Evolutionary conservation across 2,888 invertebrate species (phyloP).

Genomic region (Ophonus ardosiacus): DNA sequence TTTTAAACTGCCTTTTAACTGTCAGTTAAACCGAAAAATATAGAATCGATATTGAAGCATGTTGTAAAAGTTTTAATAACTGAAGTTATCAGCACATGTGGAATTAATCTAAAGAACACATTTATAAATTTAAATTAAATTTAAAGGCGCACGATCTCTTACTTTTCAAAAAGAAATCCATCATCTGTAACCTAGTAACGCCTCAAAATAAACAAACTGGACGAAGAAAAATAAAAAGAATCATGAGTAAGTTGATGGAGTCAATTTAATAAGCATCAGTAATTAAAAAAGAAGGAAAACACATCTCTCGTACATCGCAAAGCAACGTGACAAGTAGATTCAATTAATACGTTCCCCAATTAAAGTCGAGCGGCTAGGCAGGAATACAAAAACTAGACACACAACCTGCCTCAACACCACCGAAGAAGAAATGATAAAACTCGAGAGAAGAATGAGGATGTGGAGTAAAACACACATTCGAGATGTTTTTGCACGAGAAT

Average conservation of each 20-base stretch:
- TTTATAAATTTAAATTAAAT: too few species aligned
- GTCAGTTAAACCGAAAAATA: too few species aligned
- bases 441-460: neutral
- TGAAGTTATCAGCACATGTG: too few species aligned
- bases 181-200: neutral
- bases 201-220: neutral
- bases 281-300: conserved; percentile 38
- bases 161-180: neutral
- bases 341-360: conserved; percentile 58
- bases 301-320: neutral
- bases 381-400: neutral
- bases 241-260: neutral
- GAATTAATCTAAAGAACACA: too few species aligned
- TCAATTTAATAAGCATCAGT: conserved; percentile 37
- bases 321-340: conserved; percentile 41
- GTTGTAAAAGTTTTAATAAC: too few species aligned
- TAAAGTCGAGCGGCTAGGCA: conserved; percentile 28
- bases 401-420: neutral
- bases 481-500: neutral
- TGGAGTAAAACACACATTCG: neutral
- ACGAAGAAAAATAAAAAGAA: neutral
- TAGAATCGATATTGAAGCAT: too few species aligned
- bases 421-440: neutral
- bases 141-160: too few species aligned
- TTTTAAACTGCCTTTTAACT: too few species aligned